Evolutionary conservation across 1,140 invertebrate genomes (phyloP).

Genomic region (Contarinia nasturtii): DNA sequence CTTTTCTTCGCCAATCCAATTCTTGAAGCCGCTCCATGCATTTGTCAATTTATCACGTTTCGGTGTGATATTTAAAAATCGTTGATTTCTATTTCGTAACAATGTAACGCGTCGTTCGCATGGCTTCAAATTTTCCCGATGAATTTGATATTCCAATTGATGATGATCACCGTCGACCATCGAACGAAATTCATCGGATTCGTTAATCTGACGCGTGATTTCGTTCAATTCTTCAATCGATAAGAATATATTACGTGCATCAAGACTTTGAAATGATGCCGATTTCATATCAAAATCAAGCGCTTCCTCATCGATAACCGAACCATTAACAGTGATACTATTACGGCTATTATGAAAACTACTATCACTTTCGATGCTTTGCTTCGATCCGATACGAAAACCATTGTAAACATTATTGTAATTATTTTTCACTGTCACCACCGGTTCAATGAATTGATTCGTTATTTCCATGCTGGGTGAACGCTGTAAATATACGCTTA

Average conservation of each 20-base stretch:
- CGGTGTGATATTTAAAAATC: conserved; percentile 17
- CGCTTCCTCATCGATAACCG: conserved; percentile 11
- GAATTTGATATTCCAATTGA: conserved; percentile 17
- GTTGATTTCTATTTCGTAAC: conserved; percentile 20
- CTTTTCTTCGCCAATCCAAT: conserved; percentile 30
- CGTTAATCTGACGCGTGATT: conserved; percentile 19
- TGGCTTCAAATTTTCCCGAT: conserved; percentile 18
- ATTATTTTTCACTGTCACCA: too few relatives aligned
- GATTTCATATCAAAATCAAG: conserved; percentile 20
- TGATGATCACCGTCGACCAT: conserved; percentile 13
- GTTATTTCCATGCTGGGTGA: conserved; percentile 15
- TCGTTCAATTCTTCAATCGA: conserved; percentile 23
- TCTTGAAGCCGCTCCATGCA: conserved; percentile 29
- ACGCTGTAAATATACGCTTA: conserved; percentile 17
- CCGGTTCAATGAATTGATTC: too few relatives aligned
- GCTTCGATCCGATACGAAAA: not conserved
- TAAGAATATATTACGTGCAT: conserved; percentile 18
- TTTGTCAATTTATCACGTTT: conserved; percentile 27
- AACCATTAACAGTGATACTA: conserved; percentile 4
- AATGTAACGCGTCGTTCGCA: conserved; percentile 19
- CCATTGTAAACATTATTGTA: too few relatives aligned
- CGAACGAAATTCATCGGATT: conserved; percentile 16
- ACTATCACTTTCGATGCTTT: conserved; percentile 4
- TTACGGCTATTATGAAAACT: conserved; percentile 4
- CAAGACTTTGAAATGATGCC: conserved; percentile 19